A percentile compares a stretch with the other conserved stretches of the same genome.
These are phyloP conservation scores for Nemoura dubitans DNA, from an alignment of 2,888 invertebrate genomes.

Conservation along the genomic window DNA sequence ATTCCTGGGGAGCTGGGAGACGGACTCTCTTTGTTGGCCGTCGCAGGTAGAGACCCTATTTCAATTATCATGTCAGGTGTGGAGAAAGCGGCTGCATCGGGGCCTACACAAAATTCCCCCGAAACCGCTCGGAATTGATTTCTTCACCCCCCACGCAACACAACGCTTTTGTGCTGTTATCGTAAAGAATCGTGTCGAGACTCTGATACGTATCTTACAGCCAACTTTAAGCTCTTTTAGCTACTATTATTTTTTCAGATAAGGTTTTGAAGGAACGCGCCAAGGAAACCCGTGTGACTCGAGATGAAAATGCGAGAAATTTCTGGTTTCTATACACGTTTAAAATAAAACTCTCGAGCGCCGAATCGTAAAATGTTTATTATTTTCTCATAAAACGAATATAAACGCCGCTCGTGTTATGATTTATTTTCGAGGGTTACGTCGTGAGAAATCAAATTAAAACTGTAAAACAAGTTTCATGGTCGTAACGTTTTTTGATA, in stretches of 20 bases:
- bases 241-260: not conserved
- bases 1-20: not conserved
- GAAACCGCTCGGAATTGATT: conserved; percentile 7
- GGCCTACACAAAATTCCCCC: not conserved
- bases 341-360: not conserved
- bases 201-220: not conserved
- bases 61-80: not conserved
- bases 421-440: not conserved
- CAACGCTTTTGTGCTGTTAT: not conserved
- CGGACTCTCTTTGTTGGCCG: not conserved
- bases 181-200: not conserved
- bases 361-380: conserved; percentile 3
- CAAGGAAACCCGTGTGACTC: not conserved
- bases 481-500: not conserved
- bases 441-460: not conserved
- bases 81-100: not conserved
- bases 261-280: not conserved
- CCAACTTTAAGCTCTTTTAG: conserved; percentile 12
- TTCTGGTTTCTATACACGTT: not conserved
- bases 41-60: not conserved
- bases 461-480: not conserved
- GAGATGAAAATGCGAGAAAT: not conserved
- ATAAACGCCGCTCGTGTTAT: not conserved
- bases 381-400: not conserved
- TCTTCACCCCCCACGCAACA: not conserved